Percentiles rank a stretch among this genome's conserved stretches.
Evolutionary conservation across 1,140 invertebrate genomes (phyloP).

Genomic region (Drosophila prosaltans): DNA sequence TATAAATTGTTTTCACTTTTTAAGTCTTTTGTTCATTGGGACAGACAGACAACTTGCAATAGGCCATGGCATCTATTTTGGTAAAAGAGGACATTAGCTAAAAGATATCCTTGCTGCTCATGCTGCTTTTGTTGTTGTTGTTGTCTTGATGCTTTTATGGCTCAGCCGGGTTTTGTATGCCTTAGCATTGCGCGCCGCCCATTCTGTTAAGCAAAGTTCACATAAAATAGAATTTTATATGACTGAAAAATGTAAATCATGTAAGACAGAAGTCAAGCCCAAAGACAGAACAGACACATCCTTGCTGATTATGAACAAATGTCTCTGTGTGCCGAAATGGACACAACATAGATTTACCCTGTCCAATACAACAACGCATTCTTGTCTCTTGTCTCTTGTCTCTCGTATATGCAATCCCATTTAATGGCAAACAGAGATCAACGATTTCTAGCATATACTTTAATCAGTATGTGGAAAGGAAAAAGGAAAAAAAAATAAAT

Average conservation of each 20-base stretch:
- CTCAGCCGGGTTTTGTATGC: background rate
- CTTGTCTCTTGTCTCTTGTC: too few species aligned
- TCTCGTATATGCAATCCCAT: too few species aligned
- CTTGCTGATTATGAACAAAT: conserved; percentile 58
- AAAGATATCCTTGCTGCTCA: conserved; percentile 3
- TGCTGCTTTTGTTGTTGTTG: background rate
- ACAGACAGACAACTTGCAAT: background rate
- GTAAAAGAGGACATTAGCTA: background rate
- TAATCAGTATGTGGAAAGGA: too few species aligned
- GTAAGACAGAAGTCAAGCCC: conserved; percentile 44
- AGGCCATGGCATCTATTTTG: background rate
- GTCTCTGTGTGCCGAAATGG: conserved; percentile 4
- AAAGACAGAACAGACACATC: conserved; percentile 34
- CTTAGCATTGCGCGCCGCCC: background rate
- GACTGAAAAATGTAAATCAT: conserved; percentile 76
- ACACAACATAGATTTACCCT: background rate
- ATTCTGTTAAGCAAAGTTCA: conserved; percentile 64
- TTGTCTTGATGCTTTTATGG: conserved; percentile 27
- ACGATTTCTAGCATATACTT: too few species aligned
- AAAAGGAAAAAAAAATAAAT: too few species aligned
- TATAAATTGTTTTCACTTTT: too few species aligned
- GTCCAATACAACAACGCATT: background rate
- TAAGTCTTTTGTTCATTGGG: background rate
- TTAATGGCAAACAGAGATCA: too few species aligned
- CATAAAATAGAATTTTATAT: conserved; percentile 78